phyloP scores from a whole-genome alignment of 2,888 invertebrate species.

The Drosophila hamatofila region DNA sequence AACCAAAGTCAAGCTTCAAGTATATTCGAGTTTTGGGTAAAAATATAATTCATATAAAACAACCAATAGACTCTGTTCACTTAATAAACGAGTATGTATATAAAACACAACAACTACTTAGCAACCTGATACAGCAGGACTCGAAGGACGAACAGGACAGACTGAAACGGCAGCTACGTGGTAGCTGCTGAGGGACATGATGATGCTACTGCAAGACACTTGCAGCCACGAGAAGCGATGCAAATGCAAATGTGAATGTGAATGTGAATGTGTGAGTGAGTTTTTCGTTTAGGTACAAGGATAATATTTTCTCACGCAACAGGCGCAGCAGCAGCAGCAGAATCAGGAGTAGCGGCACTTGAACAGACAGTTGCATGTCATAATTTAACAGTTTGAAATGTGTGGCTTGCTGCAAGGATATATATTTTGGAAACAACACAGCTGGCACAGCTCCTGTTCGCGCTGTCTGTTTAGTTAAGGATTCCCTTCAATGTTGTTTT shows the following conservation, averaged over 20 bases:
- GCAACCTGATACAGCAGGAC: constrained; percentile 60
- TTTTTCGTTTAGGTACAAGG: constrained; percentile 40
- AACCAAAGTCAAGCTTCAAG: background rate
- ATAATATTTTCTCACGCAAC: constrained; percentile 76
- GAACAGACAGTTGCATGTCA: constrained; percentile 78
- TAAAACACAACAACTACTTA: constrained; percentile 46
- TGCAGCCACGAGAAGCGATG: constrained; percentile 16
- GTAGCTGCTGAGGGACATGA: constrained; percentile 42
- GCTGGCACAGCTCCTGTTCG: constrained; percentile 47
- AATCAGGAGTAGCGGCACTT: constrained; percentile 45
- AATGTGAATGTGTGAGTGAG: background rate
- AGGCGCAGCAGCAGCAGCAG: constrained; percentile 6
- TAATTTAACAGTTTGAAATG: constrained; percentile 74
- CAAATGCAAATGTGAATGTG: constrained; percentile 55
- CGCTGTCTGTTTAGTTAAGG: constrained; percentile 69
- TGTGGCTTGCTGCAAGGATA: constrained; percentile 66
- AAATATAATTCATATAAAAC: background rate
- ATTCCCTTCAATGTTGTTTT: constrained; percentile 22
- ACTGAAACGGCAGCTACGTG: constrained; percentile 35
- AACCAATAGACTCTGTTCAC: background rate
- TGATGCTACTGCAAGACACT: constrained; percentile 57
- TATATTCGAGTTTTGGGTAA: background rate
- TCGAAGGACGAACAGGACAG: constrained; percentile 12
- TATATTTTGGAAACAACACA: constrained; percentile 26
- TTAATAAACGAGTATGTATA: background rate